Conservation (phyloP, 92 coral and sea anemone genomes). For the Parazoanthus darwini region DNA sequence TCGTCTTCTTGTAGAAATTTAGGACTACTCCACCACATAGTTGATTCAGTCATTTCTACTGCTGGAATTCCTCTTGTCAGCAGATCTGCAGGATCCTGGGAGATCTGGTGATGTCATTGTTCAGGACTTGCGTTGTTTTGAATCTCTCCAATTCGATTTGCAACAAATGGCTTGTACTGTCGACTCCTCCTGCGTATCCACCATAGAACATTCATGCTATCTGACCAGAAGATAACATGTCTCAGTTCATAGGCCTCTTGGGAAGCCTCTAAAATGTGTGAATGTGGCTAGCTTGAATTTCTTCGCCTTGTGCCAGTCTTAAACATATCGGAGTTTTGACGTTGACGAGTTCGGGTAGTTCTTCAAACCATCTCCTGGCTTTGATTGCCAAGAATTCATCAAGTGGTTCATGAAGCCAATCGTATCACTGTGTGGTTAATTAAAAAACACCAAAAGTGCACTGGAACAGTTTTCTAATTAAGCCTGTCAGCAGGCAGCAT, state of each 20-base stretch:
- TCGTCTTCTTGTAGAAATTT: slow-evolving; percentile 45
- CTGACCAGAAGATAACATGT: not conserved
- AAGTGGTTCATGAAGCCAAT: slow-evolving; percentile 35
- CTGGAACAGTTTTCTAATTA: no score
- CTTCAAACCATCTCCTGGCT: no score
- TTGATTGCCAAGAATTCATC: slow-evolving; percentile 1
- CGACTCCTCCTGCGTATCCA: slow-evolving; percentile 38
- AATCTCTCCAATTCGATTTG: slow-evolving; percentile 58
- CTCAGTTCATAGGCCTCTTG: slow-evolving; percentile 56
- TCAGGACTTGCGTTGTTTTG: no score
- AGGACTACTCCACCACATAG: slow-evolving; percentile 34
- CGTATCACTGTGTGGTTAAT: no score
- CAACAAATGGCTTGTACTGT: slow-evolving; percentile 53
- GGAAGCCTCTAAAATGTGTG: slow-evolving; percentile 76
- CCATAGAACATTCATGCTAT: no score
- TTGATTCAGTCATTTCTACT: no score
- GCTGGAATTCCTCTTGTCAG: no score
- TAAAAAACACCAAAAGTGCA: no score
- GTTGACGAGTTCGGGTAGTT: not conserved
- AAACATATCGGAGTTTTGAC: slow-evolving; percentile 53
- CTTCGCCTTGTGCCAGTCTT: slow-evolving; percentile 34
- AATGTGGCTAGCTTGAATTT: slow-evolving; percentile 37
- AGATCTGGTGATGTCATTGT: no score
- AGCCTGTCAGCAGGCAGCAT: no score
- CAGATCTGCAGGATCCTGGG: no score